Conservation (phyloP, 2,113 vertebrate genomes). For the Microtus pennsylvanicus region DNA sequence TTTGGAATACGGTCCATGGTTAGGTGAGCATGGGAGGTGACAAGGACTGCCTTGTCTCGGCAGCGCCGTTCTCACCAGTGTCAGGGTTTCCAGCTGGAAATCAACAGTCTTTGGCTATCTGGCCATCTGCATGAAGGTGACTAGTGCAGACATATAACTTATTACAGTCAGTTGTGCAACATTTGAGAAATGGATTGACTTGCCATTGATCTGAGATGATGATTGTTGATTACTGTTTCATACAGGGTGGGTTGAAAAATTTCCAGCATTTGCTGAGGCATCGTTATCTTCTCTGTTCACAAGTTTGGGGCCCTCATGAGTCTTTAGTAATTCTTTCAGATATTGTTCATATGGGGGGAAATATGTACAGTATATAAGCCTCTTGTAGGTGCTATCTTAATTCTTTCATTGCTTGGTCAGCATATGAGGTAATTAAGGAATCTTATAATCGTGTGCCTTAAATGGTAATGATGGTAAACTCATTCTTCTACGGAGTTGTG, state of each 20-base stretch:
- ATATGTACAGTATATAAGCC: not conserved
- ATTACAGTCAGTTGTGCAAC: not conserved
- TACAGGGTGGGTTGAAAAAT: not conserved
- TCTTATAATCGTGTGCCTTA: not conserved
- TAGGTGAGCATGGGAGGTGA: not conserved
- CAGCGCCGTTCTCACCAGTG: not conserved
- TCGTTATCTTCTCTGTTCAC: not conserved
- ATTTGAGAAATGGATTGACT: not conserved
- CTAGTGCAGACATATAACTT: not conserved
- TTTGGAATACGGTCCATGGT: not conserved
- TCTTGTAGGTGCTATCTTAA: not conserved
- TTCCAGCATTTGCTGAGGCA: not conserved
- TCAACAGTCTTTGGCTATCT: not conserved
- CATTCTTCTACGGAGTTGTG: conserved; percentile 13
- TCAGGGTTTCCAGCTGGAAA: not conserved
- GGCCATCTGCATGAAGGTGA: not conserved
- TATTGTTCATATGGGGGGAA: not conserved
- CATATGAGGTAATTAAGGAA: not conserved
- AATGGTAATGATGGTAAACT: not conserved
- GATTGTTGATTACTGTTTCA: conserved; percentile 42
- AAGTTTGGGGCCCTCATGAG: not conserved
- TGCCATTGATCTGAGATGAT: conserved; percentile 37
- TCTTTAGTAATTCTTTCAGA: not conserved
- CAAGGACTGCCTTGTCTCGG: not conserved
- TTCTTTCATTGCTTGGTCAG: conserved; percentile 3